Evolutionary conservation across 2,113 vertebrate species (phyloP).

Genomic region (Hoplias malabaricus): DNA sequence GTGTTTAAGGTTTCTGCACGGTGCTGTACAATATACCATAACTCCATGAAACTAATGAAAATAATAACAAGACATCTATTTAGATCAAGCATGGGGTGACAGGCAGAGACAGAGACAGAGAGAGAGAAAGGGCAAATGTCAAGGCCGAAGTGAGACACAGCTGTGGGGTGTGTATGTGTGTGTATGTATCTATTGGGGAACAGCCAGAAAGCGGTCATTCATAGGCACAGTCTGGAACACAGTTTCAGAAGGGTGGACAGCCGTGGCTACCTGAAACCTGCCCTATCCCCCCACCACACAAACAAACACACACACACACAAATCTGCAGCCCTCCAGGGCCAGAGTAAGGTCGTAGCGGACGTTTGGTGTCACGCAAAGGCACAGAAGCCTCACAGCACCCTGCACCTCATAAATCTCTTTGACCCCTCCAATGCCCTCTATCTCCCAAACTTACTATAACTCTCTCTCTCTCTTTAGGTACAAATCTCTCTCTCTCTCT

Average conservation of each 20-base stretch:
- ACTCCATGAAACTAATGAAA: no score
- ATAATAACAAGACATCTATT: no score
- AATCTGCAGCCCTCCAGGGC: constrained; percentile 13
- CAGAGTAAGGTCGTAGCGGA: constrained; percentile 46
- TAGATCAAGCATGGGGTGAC: no score
- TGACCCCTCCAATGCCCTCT: constrained; percentile 32
- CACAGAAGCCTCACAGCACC: constrained; percentile 29
- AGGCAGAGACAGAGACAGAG: not conserved
- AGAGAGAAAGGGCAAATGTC: constrained; percentile 53
- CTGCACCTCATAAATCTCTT: constrained; percentile 62
- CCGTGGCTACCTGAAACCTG: constrained; percentile 31
- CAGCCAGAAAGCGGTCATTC: constrained; percentile 26
- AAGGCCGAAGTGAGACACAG: not conserved
- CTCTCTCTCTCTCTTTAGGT: constrained; percentile 6
- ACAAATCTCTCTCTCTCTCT: constrained; percentile 20
- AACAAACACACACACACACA: constrained; percentile 42
- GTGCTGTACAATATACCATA: no score
- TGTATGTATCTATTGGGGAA: not conserved
- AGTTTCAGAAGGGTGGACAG: constrained; percentile 35
- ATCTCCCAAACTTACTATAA: no score
- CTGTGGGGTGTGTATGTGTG: constrained; percentile 13
- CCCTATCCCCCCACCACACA: not conserved
- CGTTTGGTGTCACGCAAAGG: constrained; percentile 43
- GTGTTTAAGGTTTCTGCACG: no score
- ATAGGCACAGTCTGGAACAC: constrained; percentile 3